Evolutionary conservation across 1,140 invertebrate genomes (phyloP).

Genomic region (Stenopsyche tienmushanensis): DNA sequence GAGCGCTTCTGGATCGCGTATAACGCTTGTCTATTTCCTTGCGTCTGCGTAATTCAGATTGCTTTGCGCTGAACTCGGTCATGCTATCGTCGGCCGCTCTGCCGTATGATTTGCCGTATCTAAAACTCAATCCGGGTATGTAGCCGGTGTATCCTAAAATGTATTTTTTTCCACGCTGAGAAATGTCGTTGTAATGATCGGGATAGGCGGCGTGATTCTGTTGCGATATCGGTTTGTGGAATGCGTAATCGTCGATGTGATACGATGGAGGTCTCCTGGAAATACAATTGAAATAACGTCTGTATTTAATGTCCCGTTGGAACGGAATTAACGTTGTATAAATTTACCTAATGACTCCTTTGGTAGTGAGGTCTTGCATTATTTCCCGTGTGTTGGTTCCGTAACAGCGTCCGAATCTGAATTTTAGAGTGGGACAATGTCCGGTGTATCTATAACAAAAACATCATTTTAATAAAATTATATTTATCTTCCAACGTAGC

Average conservation of each 20-base stretch:
- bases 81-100: constrained; percentile 69
- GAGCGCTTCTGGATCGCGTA: constrained; percentile 53
- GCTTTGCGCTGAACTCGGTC: constrained; percentile 61
- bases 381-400: constrained; percentile 70
- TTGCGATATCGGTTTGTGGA: constrained; percentile 38
- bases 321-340: not conserved
- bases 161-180: constrained; percentile 57
- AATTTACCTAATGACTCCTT: constrained; percentile 52
- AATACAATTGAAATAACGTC: constrained; percentile 6
- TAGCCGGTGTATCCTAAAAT: constrained; percentile 69
- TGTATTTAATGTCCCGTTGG: no score
- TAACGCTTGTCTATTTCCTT: constrained; percentile 56
- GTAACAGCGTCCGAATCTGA: constrained; percentile 69
- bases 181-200: constrained; percentile 48
- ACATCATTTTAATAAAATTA: no score
- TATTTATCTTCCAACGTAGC: not conserved
- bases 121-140: constrained; percentile 54
- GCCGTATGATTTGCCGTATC: constrained; percentile 69
- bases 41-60: constrained; percentile 56
- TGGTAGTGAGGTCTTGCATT: constrained; percentile 57
- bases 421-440: constrained; percentile 72
- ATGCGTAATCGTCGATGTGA: constrained; percentile 39
- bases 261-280: constrained; percentile 46
- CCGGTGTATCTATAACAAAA: constrained; percentile 66
- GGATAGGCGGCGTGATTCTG: constrained; percentile 49